phyloP scores from a whole-genome alignment of 2,113 vertebrate genomes.

The Nesoenas mayeri region DNA sequence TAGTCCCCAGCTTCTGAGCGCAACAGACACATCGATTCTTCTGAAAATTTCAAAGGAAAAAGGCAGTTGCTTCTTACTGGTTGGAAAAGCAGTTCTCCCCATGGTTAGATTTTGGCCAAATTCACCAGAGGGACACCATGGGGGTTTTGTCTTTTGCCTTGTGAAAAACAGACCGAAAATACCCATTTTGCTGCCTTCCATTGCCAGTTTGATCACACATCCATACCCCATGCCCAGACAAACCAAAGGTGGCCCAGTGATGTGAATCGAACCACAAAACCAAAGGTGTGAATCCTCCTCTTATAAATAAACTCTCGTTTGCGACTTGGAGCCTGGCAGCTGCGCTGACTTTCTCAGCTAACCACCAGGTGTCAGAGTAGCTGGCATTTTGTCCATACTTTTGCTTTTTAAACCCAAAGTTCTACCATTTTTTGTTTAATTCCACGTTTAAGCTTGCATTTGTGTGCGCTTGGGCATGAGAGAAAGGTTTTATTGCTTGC shows the following conservation, averaged over 20 bases:
- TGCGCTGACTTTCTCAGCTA: not conserved
- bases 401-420: conserved; percentile 9
- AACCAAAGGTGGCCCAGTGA: fast-evolving
- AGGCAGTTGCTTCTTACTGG: not conserved
- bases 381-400: not conserved
- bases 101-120: not conserved
- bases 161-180: not conserved
- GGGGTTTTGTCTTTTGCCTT: not conserved
- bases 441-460: not conserved
- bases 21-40: not conserved
- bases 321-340: not conserved
- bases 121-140: not conserved
- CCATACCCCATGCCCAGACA: not conserved
- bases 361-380: not conserved
- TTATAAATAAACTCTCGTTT: not conserved
- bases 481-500: conserved; percentile 47
- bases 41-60: not conserved
- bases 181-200: not conserved
- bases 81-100: not conserved
- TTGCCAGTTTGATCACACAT: fast-evolving
- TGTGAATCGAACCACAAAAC: not conserved
- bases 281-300: not conserved
- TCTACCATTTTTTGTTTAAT: conserved; percentile 16
- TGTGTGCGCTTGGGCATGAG: not conserved
- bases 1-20: not conserved